Percentiles rank a stretch among this genome's conserved stretches.
Conservation (phyloP, 2,113 vertebrate genomes). For the Rhineura floridana region DNA sequence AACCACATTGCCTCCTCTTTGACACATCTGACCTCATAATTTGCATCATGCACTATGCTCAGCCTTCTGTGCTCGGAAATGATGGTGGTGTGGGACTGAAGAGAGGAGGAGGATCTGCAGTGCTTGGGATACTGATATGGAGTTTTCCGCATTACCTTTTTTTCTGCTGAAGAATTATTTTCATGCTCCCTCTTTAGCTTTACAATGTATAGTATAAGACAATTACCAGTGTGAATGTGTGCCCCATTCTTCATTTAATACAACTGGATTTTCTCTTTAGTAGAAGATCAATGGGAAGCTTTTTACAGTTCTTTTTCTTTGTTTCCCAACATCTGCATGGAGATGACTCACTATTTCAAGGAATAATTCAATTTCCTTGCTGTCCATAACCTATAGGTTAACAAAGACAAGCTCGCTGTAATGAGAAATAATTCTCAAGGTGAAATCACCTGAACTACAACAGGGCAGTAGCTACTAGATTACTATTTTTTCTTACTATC, state of each 20-base stretch:
- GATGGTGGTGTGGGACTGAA: too few species aligned
- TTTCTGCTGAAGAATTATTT: background rate
- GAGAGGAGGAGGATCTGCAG: background rate
- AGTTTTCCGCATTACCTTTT: background rate
- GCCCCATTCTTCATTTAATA: background rate
- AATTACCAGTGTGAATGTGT: background rate
- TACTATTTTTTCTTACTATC: background rate
- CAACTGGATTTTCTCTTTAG: background rate
- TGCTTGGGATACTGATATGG: background rate
- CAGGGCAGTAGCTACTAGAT: background rate
- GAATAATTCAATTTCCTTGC: slow-evolving; percentile 20
- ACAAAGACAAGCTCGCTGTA: slow-evolving; percentile 5
- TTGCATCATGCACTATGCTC: background rate
- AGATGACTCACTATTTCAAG: background rate
- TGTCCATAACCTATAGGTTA: background rate
- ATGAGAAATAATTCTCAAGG: background rate
- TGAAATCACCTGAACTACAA: slow-evolving; percentile 10
- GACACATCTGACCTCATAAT: background rate
- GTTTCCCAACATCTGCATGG: background rate
- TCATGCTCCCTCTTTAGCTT: background rate
- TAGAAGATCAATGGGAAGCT: background rate
- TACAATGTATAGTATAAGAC: background rate
- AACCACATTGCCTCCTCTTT: background rate
- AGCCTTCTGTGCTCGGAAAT: background rate
- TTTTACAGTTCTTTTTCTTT: background rate